Evolutionary conservation across 2,113 vertebrate genomes (phyloP).

Genomic region (Lycocorax pyrrhopterus): DNA sequence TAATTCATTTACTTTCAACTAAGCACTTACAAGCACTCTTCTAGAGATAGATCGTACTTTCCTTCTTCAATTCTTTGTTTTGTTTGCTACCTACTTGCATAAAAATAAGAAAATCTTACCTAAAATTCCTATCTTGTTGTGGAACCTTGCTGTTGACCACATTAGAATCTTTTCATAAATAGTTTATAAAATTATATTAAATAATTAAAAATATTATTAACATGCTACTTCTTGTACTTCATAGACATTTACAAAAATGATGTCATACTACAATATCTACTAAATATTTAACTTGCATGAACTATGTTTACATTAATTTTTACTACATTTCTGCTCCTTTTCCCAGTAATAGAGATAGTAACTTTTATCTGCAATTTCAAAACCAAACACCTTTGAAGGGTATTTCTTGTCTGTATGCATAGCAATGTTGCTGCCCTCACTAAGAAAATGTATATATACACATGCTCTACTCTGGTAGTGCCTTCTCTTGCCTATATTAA

Average conservation of each 20-base stretch:
- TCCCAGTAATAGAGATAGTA: not conserved
- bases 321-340: not conserved
- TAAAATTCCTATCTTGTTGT: not conserved
- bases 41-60: not conserved
- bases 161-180: not conserved
- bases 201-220: not conserved
- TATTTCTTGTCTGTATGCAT: not conserved
- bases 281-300: not conserved
- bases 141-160: not conserved
- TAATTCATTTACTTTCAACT: not conserved
- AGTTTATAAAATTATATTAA: not conserved
- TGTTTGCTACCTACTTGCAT: not conserved
- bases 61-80: not conserved
- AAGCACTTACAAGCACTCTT: not conserved
- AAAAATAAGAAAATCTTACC: not conserved
- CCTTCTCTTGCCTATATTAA: not conserved
- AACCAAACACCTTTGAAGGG: not conserved
- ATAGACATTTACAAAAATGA: not conserved
- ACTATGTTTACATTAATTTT: not conserved
- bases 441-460: not conserved
- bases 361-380: not conserved
- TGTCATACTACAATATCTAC: not conserved
- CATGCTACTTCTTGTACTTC: not conserved
- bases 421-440: not conserved
- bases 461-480: not conserved